Evolutionary conservation across 2,888 invertebrate species (phyloP).

Genomic region (Drosophila lacicola): DNA sequence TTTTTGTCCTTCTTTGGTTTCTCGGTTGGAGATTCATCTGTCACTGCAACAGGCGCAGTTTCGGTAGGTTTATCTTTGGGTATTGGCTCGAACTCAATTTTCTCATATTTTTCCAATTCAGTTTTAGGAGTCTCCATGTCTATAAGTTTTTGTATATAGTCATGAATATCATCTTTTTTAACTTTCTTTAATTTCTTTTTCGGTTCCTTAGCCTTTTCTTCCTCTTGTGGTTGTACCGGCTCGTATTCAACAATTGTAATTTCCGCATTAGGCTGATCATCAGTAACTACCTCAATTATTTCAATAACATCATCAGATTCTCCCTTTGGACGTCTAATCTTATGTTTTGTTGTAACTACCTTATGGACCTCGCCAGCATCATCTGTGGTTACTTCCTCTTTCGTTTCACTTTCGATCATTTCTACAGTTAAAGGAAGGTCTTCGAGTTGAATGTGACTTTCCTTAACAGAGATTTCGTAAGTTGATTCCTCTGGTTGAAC

Average conservation of each 20-base stretch:
- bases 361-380: slow-evolving; percentile 84
- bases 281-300: slow-evolving; percentile 82
- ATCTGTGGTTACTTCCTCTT: slow-evolving; percentile 83
- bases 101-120: slow-evolving; percentile 84
- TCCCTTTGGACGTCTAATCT: slow-evolving; percentile 84
- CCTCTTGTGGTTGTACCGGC: slow-evolving; percentile 78
- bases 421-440: slow-evolving; percentile 67
- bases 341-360: slow-evolving; percentile 84
- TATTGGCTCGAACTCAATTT: slow-evolving; percentile 81
- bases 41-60: slow-evolving; percentile 43
- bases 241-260: slow-evolving; percentile 78
- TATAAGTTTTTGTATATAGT: slow-evolving; percentile 80
- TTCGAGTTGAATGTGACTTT: slow-evolving; percentile 49
- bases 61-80: slow-evolving; percentile 64
- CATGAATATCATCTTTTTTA: slow-evolving; percentile 80
- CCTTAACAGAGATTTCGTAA: slow-evolving; percentile 52
- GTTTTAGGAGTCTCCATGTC: slow-evolving; percentile 81
- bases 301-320: slow-evolving; percentile 84
- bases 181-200: slow-evolving; percentile 83
- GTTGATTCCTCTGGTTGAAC: slow-evolving; percentile 14
- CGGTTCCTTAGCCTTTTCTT: slow-evolving; percentile 75
- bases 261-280: slow-evolving; percentile 82
- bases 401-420: slow-evolving; percentile 84
- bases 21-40: slow-evolving; percentile 72
- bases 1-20: slow-evolving; percentile 80